Evolutionary conservation across 2,888 invertebrate species (phyloP), one percentile per base, ranked within the genome.

Genomic region (Hirtodrosophila trivittata): DNA sequence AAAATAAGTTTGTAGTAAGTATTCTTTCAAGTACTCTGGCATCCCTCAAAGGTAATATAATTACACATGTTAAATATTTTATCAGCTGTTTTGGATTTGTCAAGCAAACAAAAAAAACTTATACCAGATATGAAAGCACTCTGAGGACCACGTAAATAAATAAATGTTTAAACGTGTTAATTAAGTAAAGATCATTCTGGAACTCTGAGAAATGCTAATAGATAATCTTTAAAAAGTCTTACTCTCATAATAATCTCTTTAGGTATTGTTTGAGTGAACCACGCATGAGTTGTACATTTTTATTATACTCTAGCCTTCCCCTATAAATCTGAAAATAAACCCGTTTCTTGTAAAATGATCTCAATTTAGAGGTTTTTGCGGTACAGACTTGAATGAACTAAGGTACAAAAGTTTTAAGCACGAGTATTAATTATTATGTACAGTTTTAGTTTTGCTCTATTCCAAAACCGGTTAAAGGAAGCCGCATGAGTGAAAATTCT

Each of bases 381-480:
- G 67, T 57, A 7, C 30, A 30, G 37, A 38, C 28, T 32, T 37
- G 9, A 33, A 46, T 28, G 14, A 52, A 50, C 38, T 39, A 14
- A 37, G 25, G 26, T 30, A 30, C 16, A 30, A 14, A n/a, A 21
- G 35, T 18, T 52, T 12, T 46, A 32, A 26, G 57, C 56, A 68
- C 49, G 51, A 56, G 59, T 56, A 68, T 50, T 57, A 56, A 77
- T 60, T 66, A 52, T 49, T 49, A 41, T 32, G 21, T 33, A 37
- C 45, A 55, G 41, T 66, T 49, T 56, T 45, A 1, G 42, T 47
- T 57, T 51, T 62, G 28, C 32, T 63, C 49, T 52, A 37, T 30
- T 37, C 3, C 12, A 13, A 35, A 59, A 66, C 78, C 63, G 43
- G 76, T 69, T 65, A 13, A 21, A 3, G 16, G 83, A 77, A 78